Evolutionary conservation across 2,888 invertebrate species (phyloP).

Genomic region (Tholera decimalis): DNA sequence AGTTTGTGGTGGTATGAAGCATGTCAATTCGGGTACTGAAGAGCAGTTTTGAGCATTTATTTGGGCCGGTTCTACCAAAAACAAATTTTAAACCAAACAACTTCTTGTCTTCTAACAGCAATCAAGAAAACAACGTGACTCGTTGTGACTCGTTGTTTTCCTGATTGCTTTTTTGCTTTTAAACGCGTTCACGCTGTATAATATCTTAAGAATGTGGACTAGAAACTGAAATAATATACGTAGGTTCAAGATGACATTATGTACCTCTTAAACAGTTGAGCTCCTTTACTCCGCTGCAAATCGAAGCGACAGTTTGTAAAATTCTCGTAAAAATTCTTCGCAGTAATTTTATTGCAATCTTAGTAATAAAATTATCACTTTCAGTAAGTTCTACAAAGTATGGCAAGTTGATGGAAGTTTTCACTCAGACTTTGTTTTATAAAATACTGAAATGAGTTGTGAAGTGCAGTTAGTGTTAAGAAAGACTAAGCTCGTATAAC

Average conservation of each 20-base stretch:
- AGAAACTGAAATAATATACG: constrained; percentile 36
- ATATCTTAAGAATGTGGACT: constrained; percentile 11
- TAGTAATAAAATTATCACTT: constrained; percentile 3
- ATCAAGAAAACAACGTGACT: no score
- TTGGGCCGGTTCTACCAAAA: no score
- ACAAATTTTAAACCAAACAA: background rate
- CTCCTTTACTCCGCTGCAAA: constrained; percentile 28
- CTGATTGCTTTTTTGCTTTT: no score
- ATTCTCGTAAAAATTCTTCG: constrained; percentile 36
- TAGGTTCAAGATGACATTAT: constrained; percentile 29
- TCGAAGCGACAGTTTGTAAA: constrained; percentile 16
- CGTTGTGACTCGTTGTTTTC: no score
- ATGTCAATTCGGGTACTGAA: no score
- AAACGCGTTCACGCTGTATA: background rate
- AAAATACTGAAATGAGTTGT: background rate
- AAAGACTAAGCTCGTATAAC: background rate
- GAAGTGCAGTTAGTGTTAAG: background rate
- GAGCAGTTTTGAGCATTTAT: no score
- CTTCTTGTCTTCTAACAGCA: background rate
- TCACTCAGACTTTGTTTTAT: constrained; percentile 10
- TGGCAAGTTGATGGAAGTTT: constrained; percentile 8
- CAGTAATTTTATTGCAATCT: constrained; percentile 37
- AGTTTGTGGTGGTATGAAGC: no score
- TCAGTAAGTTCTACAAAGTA: background rate
- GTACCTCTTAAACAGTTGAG: constrained; percentile 15